Base-by-base conservation (phyloP, 2,888 invertebrate species). In the Cryptops parisi region DNA sequence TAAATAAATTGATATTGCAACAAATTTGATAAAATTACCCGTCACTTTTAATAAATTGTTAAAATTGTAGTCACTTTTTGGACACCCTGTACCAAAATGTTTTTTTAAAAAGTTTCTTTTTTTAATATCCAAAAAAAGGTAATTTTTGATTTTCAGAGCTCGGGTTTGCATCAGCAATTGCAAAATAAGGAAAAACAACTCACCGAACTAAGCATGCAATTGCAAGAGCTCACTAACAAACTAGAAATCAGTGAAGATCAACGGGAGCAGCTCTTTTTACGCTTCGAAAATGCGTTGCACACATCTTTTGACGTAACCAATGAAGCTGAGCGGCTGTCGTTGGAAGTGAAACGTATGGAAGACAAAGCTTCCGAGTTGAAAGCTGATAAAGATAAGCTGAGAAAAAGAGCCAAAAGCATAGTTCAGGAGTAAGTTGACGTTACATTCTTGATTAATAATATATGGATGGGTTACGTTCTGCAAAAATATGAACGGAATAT, bases 221-320 rank as follows among this genome's bases (percentile, higher is more conserved):
- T 50, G 22, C 50, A 50, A 41, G 50, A 41, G 23, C 22, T 50
- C 1, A 25, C 50, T 23, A 21, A 38, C 19, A 50, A 50, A 41
- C 22, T 50, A n/a, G 40, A 50, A 23, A 24, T 40, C n/a, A 50
- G 50, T 40, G 50, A 50, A 50, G 50, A 40, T 22, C 50, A 50
- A 15, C 4, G 50, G 5, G n/a, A 27, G 3, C 50, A 50, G 17
- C 17, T 50, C 9, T 19, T 50, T 9, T 24, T 50, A 21, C 39
- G 41, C 3, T 40, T 50, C 5, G 50, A 50, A 22, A 41, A 50
- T n/a, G 41, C 40, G 6, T 24, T 50, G 2, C 2, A 41, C 2
- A 40, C 40, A n/a, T 40, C 50, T n/a, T 24, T 50, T 21, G 50
- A 50, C 23, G 50, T 50, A 17, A 23, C 40, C 6, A 23, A 21